These are phyloP conservation scores for Australoheros facetus DNA, from an alignment of 2,797 vertebrate species.

Conservation along the genomic window DNA sequence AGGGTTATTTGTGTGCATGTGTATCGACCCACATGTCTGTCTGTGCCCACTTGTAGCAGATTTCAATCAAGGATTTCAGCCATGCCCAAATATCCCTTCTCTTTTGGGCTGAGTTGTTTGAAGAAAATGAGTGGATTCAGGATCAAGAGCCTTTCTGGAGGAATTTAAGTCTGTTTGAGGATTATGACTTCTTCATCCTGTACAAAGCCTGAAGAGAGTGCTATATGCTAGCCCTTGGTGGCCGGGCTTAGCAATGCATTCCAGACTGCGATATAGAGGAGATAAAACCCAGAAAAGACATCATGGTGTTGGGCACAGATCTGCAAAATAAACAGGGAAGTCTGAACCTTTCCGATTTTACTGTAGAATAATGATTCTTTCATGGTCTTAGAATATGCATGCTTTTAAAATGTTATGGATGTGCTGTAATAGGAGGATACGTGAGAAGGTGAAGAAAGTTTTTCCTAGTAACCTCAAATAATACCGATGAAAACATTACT, in stretches of 20 bases:
- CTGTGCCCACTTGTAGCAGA: constrained; percentile 77
- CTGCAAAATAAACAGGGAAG: constrained; percentile 63
- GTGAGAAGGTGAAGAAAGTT: neutral
- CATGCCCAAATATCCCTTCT: constrained; percentile 77
- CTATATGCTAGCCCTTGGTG: constrained; percentile 78
- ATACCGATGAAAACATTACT: neutral
- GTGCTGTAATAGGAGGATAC: neutral
- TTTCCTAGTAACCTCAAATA: neutral
- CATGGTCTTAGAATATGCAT: constrained; percentile 24
- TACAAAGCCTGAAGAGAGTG: constrained; percentile 82
- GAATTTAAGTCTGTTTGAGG: constrained; percentile 89
- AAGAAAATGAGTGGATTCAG: constrained; percentile 87
- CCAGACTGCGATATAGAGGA: constrained; percentile 64
- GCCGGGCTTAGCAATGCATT: constrained; percentile 72
- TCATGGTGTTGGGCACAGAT: constrained; percentile 51
- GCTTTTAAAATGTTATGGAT: neutral
- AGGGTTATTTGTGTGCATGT: constrained; percentile 31
- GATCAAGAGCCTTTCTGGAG: constrained; percentile 87
- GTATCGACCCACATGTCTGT: constrained; percentile 11
- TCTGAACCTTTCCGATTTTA: constrained; percentile 51
- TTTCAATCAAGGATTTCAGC: constrained; percentile 82
- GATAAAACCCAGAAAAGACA: constrained; percentile 74
- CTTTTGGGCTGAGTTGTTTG: constrained; percentile 81
- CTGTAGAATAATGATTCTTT: constrained; percentile 24
- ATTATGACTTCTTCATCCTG: constrained; percentile 87